phyloP scores from a whole-genome alignment of 2,113 vertebrate genomes.

The Acanthisitta chloris region DNA sequence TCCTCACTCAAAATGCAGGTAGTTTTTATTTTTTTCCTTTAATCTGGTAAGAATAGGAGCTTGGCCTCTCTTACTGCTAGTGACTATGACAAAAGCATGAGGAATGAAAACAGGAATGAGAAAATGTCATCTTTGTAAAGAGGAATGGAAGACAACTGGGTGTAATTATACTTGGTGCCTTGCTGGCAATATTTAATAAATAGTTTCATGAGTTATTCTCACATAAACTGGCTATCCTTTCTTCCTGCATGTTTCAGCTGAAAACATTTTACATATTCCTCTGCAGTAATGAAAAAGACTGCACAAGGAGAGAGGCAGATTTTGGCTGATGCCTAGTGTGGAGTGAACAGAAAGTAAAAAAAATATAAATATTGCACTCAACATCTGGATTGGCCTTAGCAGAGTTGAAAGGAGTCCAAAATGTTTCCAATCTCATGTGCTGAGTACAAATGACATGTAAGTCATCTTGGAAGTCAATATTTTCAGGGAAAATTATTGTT shows the following conservation, averaged over 20 bases:
- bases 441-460: slow-evolving; percentile 37
- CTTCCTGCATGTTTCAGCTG: slow-evolving; percentile 17
- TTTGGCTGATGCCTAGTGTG: slow-evolving; percentile 22
- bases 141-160: slow-evolving; percentile 38
- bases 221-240: slow-evolving; percentile 18
- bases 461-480: slow-evolving; percentile 2
- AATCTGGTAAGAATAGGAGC: background rate
- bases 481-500: background rate
- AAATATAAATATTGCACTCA: slow-evolving; percentile 36
- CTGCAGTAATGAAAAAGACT: slow-evolving; percentile 13
- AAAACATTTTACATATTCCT: slow-evolving; percentile 29
- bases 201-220: slow-evolving; percentile 36
- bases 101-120: slow-evolving; percentile 21
- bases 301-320: slow-evolving; percentile 24
- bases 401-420: slow-evolving; percentile 14
- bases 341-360: slow-evolving; percentile 53
- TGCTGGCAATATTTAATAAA: slow-evolving; percentile 33
- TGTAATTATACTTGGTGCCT: slow-evolving; percentile 36
- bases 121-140: slow-evolving; percentile 17
- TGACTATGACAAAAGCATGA: background rate
- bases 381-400: slow-evolving; percentile 51
- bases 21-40: background rate
- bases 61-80: background rate
- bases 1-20: background rate
- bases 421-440: slow-evolving; percentile 10